Conservation (phyloP, 64 coral and sea anemone species). For the Pachyseris speciosa region DNA sequence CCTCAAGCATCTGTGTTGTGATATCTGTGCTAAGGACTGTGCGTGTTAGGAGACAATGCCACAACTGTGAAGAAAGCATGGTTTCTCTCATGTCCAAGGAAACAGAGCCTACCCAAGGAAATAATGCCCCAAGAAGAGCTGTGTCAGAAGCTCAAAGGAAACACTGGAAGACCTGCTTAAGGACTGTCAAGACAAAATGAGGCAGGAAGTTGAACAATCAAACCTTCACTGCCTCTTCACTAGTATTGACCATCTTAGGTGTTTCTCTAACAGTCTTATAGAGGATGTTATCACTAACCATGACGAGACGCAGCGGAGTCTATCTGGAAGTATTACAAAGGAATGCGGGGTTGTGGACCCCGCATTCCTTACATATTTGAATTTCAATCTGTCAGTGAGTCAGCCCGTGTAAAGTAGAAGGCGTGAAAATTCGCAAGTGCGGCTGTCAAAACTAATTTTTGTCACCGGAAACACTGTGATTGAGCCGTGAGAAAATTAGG, state of each 20-base stretch:
- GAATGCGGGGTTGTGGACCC: too few species aligned
- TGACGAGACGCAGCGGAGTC: too few species aligned
- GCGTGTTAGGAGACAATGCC: not conserved
- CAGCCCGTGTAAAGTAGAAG: too few species aligned
- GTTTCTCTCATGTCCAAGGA: not conserved
- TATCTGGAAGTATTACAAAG: too few species aligned
- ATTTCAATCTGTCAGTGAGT: too few species aligned
- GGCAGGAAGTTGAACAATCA: not conserved
- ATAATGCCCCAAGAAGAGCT: not conserved
- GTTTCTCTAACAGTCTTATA: constrained; percentile 6
- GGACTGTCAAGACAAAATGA: not conserved
- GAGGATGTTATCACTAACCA: constrained; percentile 6
- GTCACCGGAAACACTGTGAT: too few species aligned
- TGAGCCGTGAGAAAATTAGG: too few species aligned
- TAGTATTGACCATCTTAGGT: not conserved
- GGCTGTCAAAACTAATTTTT: too few species aligned
- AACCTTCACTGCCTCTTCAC: not conserved
- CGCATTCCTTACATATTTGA: too few species aligned
- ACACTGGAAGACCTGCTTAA: not conserved
- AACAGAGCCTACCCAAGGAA: not conserved
- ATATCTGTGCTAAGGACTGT: constrained; percentile 3
- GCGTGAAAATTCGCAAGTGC: too few species aligned
- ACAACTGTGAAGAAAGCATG: too few species aligned
- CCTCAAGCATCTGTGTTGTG: constrained; percentile 24
- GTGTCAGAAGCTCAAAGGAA: not conserved